Evolutionary conservation across 2,113 vertebrate species (phyloP), one percentile per base, ranked within the genome.

Genomic region (Labeo rohita): DNA sequence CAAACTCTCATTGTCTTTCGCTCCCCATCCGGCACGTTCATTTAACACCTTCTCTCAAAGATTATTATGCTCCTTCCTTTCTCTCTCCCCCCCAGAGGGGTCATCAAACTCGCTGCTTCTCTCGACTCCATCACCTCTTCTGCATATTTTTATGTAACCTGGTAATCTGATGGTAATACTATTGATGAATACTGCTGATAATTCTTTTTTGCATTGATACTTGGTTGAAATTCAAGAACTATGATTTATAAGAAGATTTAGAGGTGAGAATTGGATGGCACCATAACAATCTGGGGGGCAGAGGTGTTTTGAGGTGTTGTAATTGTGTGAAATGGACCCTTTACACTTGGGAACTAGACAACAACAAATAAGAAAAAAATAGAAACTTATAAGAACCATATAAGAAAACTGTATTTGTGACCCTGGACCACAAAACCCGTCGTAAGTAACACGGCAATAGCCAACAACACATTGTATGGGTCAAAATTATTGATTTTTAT

Each of bases 71-170:
- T 45, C 21, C 68, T 28, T 74, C 12, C n/a, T 73, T 47, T 47
- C n/a, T 63, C 12, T 43, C 28, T 18, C 34, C n/a, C 34, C 34
- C n/a, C 34, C 1, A 6, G 50, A 59, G 68, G 10, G 36, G 21
- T 39, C 9, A 12, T 84, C 82, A 74, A 72, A 49, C 21, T 10
- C 6, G 6, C 18, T 13, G 12, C 39, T 47, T 23, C 21, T 74
- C 45, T 13, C 13, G 0, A 28, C n/a, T 63, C 8, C 9, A 34
- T 84, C 66, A 23, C 36, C 39, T 66, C 52, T 18, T 72, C 65
- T 47, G 72, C 18, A 63, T 63, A 49, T 74, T 73, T 84, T 84
- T 84, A 28, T n/a, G 6, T 84, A 75, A 84, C 50, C 36, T 28
- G n/a, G 12, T 49, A 23, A 63, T 49, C 65, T 36, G 16, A 34